Evolutionary conservation across 2,888 invertebrate species (phyloP).

Genomic region (Pachycephus smyrnensis): DNA sequence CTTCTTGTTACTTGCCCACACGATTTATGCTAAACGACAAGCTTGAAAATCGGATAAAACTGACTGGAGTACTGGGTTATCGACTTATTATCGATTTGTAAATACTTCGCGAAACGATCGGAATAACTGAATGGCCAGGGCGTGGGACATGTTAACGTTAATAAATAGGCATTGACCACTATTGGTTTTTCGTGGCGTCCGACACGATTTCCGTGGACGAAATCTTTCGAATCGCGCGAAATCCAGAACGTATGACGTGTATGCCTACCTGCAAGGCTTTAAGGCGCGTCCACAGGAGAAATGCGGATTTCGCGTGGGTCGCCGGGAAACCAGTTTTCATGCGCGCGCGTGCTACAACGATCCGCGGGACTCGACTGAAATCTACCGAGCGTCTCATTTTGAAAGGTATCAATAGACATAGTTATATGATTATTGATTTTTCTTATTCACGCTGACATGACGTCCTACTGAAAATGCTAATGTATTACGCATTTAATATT

Average conservation of each 20-base stretch:
- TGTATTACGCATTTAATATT: background rate
- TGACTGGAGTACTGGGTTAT: background rate
- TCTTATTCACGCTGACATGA: background rate
- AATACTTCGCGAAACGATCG: too few relatives aligned
- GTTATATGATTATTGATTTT: background rate
- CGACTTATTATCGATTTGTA: background rate
- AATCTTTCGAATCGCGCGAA: background rate
- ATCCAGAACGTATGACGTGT: background rate
- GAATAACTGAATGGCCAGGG: background rate
- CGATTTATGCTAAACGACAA: background rate
- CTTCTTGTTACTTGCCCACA: background rate
- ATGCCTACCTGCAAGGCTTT: background rate
- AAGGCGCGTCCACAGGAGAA: background rate
- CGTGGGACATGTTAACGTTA: background rate
- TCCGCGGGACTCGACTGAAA: background rate
- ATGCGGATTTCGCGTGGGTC: background rate
- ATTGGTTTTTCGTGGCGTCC: background rate
- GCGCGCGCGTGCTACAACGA: constrained; percentile 4
- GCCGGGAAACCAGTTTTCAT: background rate
- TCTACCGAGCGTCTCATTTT: background rate
- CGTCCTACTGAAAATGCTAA: background rate
- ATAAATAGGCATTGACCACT: background rate
- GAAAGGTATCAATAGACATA: background rate
- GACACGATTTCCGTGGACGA: background rate
- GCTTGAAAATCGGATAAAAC: background rate